Conservation (phyloP, 2,797 vertebrate species). For the Anas bahamensis region DNA sequence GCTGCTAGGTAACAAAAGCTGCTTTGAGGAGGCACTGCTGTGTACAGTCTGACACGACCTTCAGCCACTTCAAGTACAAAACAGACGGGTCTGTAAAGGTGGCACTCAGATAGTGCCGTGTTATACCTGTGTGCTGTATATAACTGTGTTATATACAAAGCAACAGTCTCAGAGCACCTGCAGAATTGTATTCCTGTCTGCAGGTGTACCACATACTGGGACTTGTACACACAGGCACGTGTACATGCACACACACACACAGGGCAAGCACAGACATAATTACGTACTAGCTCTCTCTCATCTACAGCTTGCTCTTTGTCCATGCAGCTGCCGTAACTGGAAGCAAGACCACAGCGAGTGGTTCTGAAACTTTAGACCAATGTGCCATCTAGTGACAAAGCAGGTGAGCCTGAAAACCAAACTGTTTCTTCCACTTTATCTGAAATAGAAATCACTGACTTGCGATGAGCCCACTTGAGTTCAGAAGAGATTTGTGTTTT, state of each 20-base stretch:
- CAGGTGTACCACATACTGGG: not conserved
- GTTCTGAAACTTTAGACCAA: slow-evolving; percentile 39
- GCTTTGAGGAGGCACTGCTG: not conserved
- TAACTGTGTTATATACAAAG: not conserved
- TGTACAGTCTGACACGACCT: not conserved
- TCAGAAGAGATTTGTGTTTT: not conserved
- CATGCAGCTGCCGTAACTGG: not conserved
- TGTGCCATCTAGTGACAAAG: slow-evolving; percentile 68
- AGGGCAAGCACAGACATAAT: not conserved
- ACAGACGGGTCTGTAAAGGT: not conserved
- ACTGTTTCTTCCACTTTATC: not conserved
- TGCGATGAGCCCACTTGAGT: not conserved
- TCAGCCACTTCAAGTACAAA: not conserved
- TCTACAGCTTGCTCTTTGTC: not conserved
- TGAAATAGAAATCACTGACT: not conserved
- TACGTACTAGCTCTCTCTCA: not conserved
- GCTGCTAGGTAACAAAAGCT: not conserved
- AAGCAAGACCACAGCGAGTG: not conserved
- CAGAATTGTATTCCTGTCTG: not conserved
- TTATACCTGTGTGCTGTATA: too few relatives aligned
- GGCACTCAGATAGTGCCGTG: not conserved
- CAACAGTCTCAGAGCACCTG: not conserved
- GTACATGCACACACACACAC: not conserved
- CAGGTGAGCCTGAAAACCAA: not conserved
- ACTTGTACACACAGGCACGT: rapidly evolving